These are phyloP conservation scores for Bucco capensis DNA, from an alignment of 2,113 vertebrate genomes.

Conservation along the genomic window DNA sequence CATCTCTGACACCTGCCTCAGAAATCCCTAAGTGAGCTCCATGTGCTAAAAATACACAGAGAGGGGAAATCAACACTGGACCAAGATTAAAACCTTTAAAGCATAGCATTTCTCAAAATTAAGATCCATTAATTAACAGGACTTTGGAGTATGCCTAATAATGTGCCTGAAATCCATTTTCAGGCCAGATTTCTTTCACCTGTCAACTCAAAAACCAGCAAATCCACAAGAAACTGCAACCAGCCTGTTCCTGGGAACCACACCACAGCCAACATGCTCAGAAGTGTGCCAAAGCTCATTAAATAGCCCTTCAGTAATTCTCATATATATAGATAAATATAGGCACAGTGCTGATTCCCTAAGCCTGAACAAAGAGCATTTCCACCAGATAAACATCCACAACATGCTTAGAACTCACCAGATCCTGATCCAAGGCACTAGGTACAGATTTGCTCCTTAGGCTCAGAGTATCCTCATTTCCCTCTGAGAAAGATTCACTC, in stretches of 20 bases:
- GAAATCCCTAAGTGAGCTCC: neutral
- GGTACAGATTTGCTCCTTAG: conserved; percentile 86
- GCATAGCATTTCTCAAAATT: neutral
- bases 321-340: neutral
- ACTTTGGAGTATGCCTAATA: neutral
- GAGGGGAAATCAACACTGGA: neutral
- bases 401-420: conserved; percentile 68
- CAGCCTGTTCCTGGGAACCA: neutral
- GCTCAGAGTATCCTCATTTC: conserved; percentile 78
- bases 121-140: neutral
- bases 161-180: neutral
- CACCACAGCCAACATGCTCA: neutral
- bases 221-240: neutral
- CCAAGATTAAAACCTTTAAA: neutral
- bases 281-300: neutral
- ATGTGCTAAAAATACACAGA: too few relatives aligned
- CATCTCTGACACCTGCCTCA: neutral
- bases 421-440: conserved; percentile 80
- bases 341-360: neutral
- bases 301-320: neutral
- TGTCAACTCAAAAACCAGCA: neutral
- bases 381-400: neutral
- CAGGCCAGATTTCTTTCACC: neutral
- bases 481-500: conserved; percentile 78
- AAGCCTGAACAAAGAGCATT: neutral